Evolutionary conservation across 2,888 invertebrate species (phyloP).

Genomic region (Schizotus pectinicornis): DNA sequence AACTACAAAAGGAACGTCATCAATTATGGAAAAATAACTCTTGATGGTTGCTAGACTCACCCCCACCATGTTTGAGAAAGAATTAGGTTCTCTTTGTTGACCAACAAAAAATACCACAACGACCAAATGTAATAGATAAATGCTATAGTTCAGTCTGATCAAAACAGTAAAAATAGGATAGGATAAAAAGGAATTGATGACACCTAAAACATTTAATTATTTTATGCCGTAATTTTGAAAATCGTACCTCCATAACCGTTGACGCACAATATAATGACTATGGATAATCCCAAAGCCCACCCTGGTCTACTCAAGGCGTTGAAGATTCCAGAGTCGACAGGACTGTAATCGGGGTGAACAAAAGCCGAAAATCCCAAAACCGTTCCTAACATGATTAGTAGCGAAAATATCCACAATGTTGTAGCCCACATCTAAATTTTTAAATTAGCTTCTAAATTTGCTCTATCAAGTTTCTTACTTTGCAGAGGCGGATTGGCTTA

Average conservation of each 20-base stretch:
- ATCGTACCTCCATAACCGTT: slow-evolving; percentile 33
- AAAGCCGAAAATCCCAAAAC: not conserved
- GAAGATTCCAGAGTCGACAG: slow-evolving; percentile 30
- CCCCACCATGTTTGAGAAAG: slow-evolving; percentile 30
- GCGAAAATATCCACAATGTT: slow-evolving; percentile 2
- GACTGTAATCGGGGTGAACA: slow-evolving; percentile 22
- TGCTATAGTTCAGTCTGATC: slow-evolving; percentile 60
- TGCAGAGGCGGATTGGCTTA: not conserved
- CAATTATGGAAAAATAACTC: not conserved
- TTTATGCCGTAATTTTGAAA: not conserved
- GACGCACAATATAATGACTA: slow-evolving; percentile 35
- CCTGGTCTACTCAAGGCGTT: slow-evolving; percentile 35
- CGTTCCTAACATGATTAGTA: not conserved
- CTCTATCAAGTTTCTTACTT: not conserved
- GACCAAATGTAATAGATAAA: slow-evolving; percentile 60
- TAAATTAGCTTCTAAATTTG: not conserved
- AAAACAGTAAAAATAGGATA: slow-evolving; percentile 59
- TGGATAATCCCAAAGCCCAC: slow-evolving; percentile 33
- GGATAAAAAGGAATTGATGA: slow-evolving; percentile 61
- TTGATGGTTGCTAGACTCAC: slow-evolving; percentile 38
- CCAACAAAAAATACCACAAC: slow-evolving; percentile 40
- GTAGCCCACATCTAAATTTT: not conserved
- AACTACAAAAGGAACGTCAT: slow-evolving; percentile 40
- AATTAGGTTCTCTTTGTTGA: not conserved
- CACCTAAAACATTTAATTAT: slow-evolving; percentile 48